These are phyloP conservation scores for Homarus americanus DNA, from an alignment of 1,140 invertebrate species.

Conservation along the genomic window DNA sequence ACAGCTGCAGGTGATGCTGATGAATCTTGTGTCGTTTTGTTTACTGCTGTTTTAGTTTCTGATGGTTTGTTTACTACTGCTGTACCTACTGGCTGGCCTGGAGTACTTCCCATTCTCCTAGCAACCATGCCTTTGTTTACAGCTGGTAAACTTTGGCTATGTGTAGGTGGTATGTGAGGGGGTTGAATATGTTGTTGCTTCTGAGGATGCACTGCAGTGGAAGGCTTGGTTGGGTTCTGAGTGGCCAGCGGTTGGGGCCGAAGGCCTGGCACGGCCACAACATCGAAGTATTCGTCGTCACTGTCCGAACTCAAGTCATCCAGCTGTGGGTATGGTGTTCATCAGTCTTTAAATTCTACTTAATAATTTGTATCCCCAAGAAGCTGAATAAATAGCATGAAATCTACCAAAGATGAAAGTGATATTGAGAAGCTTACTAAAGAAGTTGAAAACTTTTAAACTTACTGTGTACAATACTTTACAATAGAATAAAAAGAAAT, in stretches of 20 bases:
- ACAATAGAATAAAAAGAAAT: neutral
- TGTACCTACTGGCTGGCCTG: neutral
- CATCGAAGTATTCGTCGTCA: slow-evolving; percentile 75
- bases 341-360: neutral
- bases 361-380: neutral
- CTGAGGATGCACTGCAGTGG: neutral
- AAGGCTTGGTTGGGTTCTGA: neutral
- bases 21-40: neutral
- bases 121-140: slow-evolving; percentile 44
- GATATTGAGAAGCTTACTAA: neutral
- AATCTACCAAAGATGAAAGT: neutral
- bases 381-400: neutral
- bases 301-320: slow-evolving; percentile 74
- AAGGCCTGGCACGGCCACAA: slow-evolving; percentile 61
- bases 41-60: neutral
- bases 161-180: slow-evolving; percentile 40
- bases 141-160: slow-evolving; percentile 64
- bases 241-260: slow-evolving; percentile 17
- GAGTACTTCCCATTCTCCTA: slow-evolving; percentile 46
- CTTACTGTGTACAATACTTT: neutral
- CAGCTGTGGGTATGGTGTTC: slow-evolving; percentile 64
- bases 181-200: neutral
- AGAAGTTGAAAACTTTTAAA: neutral
- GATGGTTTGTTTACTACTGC: neutral
- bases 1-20: neutral